These are phyloP conservation scores for Chloroceryle amazona DNA, from an alignment of 2,797 vertebrate genomes.

Conservation along the genomic window DNA sequence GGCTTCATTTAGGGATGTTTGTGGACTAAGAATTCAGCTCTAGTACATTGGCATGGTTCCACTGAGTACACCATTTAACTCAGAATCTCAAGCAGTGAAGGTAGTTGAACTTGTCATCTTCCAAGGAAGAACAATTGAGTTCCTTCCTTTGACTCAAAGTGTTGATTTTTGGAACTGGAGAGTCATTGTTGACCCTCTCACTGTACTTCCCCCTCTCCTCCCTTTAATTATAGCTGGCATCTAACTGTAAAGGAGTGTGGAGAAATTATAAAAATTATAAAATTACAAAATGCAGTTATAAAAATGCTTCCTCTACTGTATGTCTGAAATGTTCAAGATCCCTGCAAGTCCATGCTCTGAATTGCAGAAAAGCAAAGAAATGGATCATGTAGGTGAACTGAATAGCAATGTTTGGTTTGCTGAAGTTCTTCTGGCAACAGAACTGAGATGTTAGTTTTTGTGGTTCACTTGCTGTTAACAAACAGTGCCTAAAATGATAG, in stretches of 20 bases:
- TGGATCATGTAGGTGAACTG: not conserved
- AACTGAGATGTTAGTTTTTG: not conserved
- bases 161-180: not conserved
- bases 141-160: not conserved
- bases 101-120: not conserved
- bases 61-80: not conserved
- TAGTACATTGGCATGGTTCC: not conserved
- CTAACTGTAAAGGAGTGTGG: not conserved
- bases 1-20: not conserved
- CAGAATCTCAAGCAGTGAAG: not conserved
- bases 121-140: not conserved
- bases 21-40: not conserved
- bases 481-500: not conserved
- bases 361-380: not conserved
- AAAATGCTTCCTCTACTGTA: not conserved
- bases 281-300: not conserved
- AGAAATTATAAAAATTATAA: not conserved
- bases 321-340: conserved; percentile 21
- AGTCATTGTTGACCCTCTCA: not conserved
- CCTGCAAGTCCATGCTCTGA: not conserved
- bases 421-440: not conserved
- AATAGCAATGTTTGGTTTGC: not conserved
- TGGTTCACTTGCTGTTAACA: not conserved
- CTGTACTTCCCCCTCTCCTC: not conserved
- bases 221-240: not conserved